Evolutionary conservation across 1,140 invertebrate species (phyloP).

Genomic region (Caerostris extrusa): DNA sequence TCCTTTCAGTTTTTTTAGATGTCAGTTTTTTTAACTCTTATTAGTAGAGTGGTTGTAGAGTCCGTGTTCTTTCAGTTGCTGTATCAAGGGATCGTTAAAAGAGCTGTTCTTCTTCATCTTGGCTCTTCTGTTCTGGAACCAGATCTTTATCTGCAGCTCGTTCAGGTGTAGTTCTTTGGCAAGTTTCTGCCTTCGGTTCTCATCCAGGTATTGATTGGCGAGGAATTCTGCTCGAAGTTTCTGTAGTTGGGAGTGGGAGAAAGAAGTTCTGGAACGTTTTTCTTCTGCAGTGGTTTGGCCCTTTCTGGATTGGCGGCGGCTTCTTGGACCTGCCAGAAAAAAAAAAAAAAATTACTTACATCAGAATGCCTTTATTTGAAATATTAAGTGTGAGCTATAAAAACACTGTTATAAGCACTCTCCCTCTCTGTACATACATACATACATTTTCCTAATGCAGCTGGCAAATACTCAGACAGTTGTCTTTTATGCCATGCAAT

Average conservation of each 20-base stretch:
- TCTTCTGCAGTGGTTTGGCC: constrained; percentile 86
- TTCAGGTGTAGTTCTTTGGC: constrained; percentile 95
- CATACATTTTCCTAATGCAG: too few species aligned
- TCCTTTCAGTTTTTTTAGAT: too few species aligned
- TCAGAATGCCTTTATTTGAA: too few species aligned
- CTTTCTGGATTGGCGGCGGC: constrained; percentile 89
- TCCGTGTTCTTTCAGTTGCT: constrained; percentile 97
- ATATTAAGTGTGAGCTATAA: too few species aligned
- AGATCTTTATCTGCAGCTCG: constrained; percentile 99
- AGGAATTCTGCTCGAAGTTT: constrained; percentile 96
- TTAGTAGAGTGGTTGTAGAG: constrained; percentile 87
- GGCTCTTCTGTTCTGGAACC: constrained; percentile 99
- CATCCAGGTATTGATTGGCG: constrained; percentile 96
- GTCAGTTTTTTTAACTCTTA: neutral
- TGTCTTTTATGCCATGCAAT: too few species aligned
- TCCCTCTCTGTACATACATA: too few species aligned
- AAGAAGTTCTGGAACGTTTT: constrained; percentile 97
- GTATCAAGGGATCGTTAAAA: constrained; percentile 92
- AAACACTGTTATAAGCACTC: too few species aligned
- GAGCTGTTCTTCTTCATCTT: constrained; percentile 98
- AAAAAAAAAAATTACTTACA: neutral
- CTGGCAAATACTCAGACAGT: too few species aligned
- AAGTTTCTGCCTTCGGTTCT: constrained; percentile 93
- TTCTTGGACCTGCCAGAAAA: constrained; percentile 89
- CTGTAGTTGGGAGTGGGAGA: constrained; percentile 96